A percentile compares a stretch with the other conserved stretches of the same genome.
These are phyloP conservation scores for Acanthococcus lagerstroemiae DNA, from an alignment of 2,888 invertebrate species.

Conservation along the genomic window DNA sequence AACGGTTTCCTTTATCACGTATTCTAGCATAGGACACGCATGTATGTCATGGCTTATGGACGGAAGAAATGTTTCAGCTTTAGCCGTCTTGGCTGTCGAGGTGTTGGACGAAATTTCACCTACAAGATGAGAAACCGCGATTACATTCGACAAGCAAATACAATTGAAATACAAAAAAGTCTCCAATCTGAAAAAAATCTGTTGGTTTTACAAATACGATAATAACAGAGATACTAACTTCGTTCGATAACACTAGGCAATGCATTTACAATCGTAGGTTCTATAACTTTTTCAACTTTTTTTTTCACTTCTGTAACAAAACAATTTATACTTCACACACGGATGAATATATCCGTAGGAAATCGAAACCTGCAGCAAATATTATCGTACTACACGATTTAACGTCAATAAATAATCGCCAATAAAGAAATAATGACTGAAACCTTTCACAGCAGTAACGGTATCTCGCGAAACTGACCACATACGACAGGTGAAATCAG, in stretches of 20 bases:
- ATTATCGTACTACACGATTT: too few species aligned
- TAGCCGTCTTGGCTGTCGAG: background rate
- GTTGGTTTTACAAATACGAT: too few species aligned
- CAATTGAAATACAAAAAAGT: too few species aligned
- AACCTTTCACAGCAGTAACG: conserved; percentile 37
- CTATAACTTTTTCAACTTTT: conserved; percentile 11
- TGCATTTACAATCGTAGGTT: conserved; percentile 4
- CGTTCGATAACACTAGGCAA: background rate
- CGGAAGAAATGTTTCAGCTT: conserved; percentile 8
- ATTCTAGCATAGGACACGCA: background rate
- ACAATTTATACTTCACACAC: background rate
- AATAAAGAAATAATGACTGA: background rate
- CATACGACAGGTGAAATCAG: conserved; percentile 54
- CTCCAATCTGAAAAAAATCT: too few species aligned
- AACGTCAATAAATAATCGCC: background rate
- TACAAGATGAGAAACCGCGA: too few species aligned
- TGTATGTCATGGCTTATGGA: conserved; percentile 5
- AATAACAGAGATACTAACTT: too few species aligned
- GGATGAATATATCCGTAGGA: background rate
- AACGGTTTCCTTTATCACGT: background rate
- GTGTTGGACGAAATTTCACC: background rate
- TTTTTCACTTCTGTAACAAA: conserved; percentile 7
- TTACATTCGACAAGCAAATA: too few species aligned
- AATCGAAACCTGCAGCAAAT: too few species aligned
- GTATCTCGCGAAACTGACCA: conserved; percentile 52